These are phyloP conservation scores for Callimico goeldii DNA, from an alignment of 2,797 vertebrate genomes.

Conservation along the genomic window DNA sequence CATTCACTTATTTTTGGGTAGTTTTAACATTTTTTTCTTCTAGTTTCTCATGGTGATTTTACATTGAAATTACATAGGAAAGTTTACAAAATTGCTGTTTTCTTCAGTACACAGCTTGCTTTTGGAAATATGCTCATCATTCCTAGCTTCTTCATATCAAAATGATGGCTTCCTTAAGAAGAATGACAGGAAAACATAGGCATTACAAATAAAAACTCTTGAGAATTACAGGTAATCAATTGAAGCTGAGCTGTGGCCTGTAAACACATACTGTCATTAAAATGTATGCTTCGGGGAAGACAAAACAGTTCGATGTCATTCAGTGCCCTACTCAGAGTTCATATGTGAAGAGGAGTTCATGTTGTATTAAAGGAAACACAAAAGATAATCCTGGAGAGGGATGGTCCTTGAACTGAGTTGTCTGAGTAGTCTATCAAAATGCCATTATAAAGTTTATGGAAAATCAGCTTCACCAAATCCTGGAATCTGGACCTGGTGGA, in stretches of 20 bases:
- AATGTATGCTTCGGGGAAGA: neutral
- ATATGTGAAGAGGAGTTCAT: neutral
- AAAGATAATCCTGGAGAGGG: neutral
- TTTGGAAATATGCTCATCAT: conserved; percentile 12
- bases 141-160: neutral
- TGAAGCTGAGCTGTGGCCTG: neutral
- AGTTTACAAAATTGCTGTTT: neutral
- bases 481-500: neutral
- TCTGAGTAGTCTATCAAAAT: neutral
- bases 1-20: neutral
- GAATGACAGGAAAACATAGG: neutral
- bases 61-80: neutral
- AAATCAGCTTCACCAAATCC: neutral
- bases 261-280: neutral
- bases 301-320: neutral
- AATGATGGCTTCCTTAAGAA: neutral
- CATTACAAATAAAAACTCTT: neutral
- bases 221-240: neutral
- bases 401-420: neutral
- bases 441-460: neutral
- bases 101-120: neutral
- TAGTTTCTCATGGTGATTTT: neutral
- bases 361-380: neutral
- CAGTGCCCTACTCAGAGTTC: neutral
- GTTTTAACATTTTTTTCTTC: neutral